Conservation (phyloP, 2,113 vertebrate genomes). For the Pteronura brasiliensis region DNA sequence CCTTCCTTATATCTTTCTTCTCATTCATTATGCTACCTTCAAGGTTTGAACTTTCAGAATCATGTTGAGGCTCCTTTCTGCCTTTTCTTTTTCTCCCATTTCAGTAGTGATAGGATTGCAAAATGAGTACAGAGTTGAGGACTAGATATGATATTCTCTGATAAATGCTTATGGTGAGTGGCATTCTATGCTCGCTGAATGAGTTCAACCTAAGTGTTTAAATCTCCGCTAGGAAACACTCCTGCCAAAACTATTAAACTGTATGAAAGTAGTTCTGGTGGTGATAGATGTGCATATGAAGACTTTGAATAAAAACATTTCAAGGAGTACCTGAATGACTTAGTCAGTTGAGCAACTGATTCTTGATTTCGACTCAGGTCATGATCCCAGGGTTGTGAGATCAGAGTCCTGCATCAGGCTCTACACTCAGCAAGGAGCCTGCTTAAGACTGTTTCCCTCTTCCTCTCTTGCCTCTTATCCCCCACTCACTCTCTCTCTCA, state of each 20-base stretch:
- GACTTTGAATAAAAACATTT: not conserved
- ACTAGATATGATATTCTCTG: not conserved
- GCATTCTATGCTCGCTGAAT: not conserved
- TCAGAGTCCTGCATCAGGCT: not conserved
- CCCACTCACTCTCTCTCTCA: not conserved
- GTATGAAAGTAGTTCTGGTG: not conserved
- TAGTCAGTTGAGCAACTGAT: not conserved
- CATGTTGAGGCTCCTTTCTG: not conserved
- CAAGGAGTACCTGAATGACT: not conserved
- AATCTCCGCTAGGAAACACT: not conserved
- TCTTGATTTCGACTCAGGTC: not conserved
- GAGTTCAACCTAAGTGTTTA: not conserved
- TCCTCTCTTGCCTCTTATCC: not conserved
- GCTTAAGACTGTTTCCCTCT: not conserved
- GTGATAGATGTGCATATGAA: not conserved
- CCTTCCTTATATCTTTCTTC: not conserved
- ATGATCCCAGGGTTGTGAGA: not conserved
- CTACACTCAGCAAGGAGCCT: not conserved
- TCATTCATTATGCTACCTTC: not conserved
- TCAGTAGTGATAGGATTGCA: not conserved
- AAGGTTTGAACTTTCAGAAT: not conserved
- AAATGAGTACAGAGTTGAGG: not conserved
- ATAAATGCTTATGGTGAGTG: not conserved
- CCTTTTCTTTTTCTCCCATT: not conserved
- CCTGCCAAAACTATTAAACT: not conserved